These are phyloP conservation scores for Linurgus olivaceus DNA, from an alignment of 2,797 vertebrate species.

Conservation along the genomic window DNA sequence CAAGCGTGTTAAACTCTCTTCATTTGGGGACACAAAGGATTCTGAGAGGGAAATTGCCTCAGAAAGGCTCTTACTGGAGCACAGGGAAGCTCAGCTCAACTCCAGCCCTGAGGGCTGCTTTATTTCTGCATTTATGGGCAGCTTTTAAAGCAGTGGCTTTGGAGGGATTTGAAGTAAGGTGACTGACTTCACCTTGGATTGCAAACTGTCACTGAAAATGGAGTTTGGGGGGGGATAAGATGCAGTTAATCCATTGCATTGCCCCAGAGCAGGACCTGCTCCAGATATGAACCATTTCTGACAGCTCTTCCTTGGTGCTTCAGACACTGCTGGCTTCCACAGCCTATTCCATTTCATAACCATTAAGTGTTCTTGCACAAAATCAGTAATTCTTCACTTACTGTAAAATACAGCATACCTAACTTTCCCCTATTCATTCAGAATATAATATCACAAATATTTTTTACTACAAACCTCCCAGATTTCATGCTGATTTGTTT, in stretches of 20 bases:
- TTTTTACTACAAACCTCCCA: neutral
- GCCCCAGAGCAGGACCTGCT: neutral
- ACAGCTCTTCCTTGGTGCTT: neutral
- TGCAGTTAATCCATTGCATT: neutral
- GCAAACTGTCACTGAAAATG: neutral
- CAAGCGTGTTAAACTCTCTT: neutral
- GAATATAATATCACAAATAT: neutral
- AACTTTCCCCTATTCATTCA: neutral
- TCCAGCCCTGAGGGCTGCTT: neutral
- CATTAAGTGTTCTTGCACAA: neutral
- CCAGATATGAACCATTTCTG: neutral
- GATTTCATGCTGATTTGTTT: neutral
- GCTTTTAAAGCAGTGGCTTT: neutral
- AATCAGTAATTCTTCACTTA: neutral
- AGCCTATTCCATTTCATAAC: neutral
- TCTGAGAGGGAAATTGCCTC: neutral
- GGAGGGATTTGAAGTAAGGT: neutral
- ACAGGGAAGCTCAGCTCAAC: neutral
- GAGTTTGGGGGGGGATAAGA: neutral
- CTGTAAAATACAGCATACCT: neutral
- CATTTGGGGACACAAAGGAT: neutral
- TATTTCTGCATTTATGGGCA: neutral
- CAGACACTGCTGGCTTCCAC: neutral
- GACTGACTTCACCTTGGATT: neutral
- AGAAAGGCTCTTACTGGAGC: neutral